Base-by-base conservation (phyloP, 2,888 invertebrate genomes). In the Urechis unicinctus region DNA sequence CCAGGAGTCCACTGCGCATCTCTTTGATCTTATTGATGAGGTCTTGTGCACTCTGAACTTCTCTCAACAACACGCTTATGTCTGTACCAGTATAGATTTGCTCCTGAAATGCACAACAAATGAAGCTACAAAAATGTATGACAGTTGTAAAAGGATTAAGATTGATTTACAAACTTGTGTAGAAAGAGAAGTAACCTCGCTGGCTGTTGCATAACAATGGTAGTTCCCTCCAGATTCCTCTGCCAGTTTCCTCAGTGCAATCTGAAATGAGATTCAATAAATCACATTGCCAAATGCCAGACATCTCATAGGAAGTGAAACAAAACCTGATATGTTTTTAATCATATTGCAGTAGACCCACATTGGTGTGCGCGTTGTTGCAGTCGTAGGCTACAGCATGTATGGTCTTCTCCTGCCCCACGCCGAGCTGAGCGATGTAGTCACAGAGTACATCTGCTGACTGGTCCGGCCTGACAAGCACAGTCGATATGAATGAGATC, bases 311-410 rank as follows among this genome's bases (percentile, higher is more conserved):
- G n/a, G n/a, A n/a, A n/a, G n/a, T n/a, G 29, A 2, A 29, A 48
- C n/a, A 36, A 36, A 17, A 9, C 17, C 36, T 36, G 36, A 17
- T 36, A 17, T 36, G 9, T 17, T 13, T 36, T 13, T 36, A 36
- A 17, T 17, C 9, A 36, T 36, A 17, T 36, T 36, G 9, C 28
- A 48, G 26, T 6, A 21, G 6, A 65, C 71, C 69, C 65, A 75
- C 77, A 66, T 74, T 74, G 2, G 76, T 73, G 6, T 69, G 62
- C 30, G 71, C 69, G 56, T 77, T 74, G 52, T 68, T 73, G 61
- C 76, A 76, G 64, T 78, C 78, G 64, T 76, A 78, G 3, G 78
- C 74, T 3, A 78, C 74, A 50, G 72, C 68, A 53, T 77, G 73
- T 6, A 78, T 54, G 25, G 70, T 66, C 3, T 70, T 62, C 30